These are phyloP conservation scores for Odiellus spinosus DNA, from an alignment of 2,888 invertebrate genomes.

Conservation along the genomic window DNA sequence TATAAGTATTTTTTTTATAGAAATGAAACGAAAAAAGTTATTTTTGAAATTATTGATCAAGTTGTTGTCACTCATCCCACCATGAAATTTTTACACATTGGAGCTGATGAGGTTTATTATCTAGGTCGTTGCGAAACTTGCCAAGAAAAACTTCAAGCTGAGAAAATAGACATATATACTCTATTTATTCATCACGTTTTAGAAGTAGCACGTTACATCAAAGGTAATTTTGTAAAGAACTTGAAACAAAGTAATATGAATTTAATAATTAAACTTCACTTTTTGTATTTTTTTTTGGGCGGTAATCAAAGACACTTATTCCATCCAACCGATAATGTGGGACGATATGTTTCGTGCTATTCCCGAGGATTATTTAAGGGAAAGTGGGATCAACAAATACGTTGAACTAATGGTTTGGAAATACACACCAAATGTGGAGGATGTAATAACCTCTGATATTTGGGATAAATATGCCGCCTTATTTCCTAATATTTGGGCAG, in stretches of 20 bases:
- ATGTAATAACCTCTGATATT: constrained; percentile 28
- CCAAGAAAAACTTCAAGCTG: constrained; percentile 23
- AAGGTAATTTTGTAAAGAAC: too few relatives aligned
- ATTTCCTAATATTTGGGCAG: constrained; percentile 62
- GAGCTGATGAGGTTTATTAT: constrained; percentile 65
- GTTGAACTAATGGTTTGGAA: constrained; percentile 56
- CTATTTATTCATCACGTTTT: constrained; percentile 47
- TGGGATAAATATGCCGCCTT: constrained; percentile 37
- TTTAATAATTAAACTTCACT: too few relatives aligned
- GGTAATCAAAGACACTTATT: constrained; percentile 28
- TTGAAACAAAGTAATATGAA: too few relatives aligned
- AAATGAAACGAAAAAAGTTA: constrained; percentile 38
- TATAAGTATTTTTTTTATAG: too few relatives aligned
- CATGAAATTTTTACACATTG: constrained; percentile 53
- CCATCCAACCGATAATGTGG: constrained; percentile 52
- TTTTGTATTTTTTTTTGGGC: too few relatives aligned
- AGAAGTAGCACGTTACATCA: constrained; percentile 35
- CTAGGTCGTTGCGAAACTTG: constrained; percentile 32
- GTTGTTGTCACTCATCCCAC: constrained; percentile 47
- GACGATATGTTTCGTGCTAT: constrained; percentile 59
- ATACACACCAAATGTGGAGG: constrained; percentile 34
- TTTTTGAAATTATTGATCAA: constrained; percentile 55
- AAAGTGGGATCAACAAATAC: constrained; percentile 34
- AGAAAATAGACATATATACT: constrained; percentile 38
- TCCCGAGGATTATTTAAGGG: constrained; percentile 33